Conservation (phyloP, 2,797 vertebrate genomes). For the Argya squamiceps region DNA sequence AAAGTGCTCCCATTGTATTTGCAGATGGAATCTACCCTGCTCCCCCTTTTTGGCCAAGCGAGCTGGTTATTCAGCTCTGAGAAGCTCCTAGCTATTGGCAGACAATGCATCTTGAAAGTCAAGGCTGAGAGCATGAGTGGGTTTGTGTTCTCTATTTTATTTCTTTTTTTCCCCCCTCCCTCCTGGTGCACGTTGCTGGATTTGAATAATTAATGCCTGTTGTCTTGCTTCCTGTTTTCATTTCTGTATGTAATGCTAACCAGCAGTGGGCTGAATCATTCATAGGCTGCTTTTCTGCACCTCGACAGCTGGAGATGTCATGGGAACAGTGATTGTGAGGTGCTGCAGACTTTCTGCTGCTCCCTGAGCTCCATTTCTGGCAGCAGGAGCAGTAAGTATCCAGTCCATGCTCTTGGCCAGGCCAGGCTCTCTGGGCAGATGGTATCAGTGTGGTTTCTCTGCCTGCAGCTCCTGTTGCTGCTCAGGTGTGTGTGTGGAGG, state of each 20-base stretch:
- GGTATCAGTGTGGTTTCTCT: not conserved
- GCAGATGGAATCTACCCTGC: not conserved
- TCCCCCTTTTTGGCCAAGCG: not conserved
- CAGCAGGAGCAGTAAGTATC: not conserved
- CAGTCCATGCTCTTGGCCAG: not conserved
- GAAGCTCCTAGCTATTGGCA: not conserved
- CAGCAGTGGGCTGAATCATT: constrained; percentile 68
- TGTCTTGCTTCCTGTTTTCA: constrained; percentile 65
- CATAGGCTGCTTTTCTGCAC: constrained; percentile 29
- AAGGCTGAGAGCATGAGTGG: not conserved
- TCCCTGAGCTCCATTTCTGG: not conserved
- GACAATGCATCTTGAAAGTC: not conserved
- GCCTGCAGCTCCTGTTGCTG: not conserved
- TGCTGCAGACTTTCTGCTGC: not conserved
- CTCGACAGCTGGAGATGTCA: constrained; percentile 22
- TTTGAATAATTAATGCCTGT: constrained; percentile 70
- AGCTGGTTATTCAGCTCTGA: not conserved
- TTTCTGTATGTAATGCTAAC: constrained; percentile 56
- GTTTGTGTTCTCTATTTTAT: not conserved
- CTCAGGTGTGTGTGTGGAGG: not conserved
- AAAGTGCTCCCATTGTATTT: not conserved
- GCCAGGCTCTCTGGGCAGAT: not conserved
- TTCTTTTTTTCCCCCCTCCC: not conserved
- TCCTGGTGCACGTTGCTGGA: not conserved
- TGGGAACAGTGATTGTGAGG: not conserved